These are phyloP conservation scores for Aplidium turbinatum DNA, from an alignment of 23 tunicate genomes.

Conservation along the genomic window DNA sequence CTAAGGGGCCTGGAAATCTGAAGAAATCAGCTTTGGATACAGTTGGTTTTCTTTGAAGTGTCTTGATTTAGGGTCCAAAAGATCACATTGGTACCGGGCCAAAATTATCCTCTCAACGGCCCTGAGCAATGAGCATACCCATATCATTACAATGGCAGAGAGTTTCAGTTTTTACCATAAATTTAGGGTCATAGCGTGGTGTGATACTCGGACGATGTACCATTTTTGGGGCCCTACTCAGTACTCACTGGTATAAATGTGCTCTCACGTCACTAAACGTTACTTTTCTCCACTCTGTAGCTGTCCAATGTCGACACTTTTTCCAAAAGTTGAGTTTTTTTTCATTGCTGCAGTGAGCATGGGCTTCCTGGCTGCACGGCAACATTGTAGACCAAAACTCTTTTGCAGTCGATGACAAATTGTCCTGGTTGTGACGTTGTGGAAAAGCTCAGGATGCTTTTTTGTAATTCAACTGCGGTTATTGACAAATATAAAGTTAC, in stretches of 20 bases:
- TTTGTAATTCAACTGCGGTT: slow-evolving; percentile 24
- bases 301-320: slow-evolving; percentile 20
- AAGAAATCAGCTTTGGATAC: too few species aligned
- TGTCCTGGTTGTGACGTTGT: slow-evolving; percentile 25
- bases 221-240: slow-evolving; percentile 22
- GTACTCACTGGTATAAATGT: slow-evolving; percentile 17
- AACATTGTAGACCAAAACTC: slow-evolving; percentile 16
- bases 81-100: too few species aligned
- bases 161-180: slow-evolving; percentile 16
- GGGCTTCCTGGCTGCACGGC: slow-evolving; percentile 39
- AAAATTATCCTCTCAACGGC: too few species aligned
- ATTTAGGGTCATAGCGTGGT: slow-evolving; percentile 26
- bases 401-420: slow-evolving; percentile 32
- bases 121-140: too few species aligned
- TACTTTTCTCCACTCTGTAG: slow-evolving; percentile 29
- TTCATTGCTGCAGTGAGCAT: slow-evolving; percentile 29
- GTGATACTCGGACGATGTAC: slow-evolving; percentile 27
- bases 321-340: slow-evolving; percentile 35
- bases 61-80: too few species aligned
- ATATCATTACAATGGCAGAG: slow-evolving; percentile 36
- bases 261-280: slow-evolving; percentile 30
- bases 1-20: too few species aligned
- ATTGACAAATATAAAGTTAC: slow-evolving; percentile 6
- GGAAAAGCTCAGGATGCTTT: slow-evolving; percentile 32
- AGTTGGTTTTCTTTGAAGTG: too few species aligned